Conservation (phyloP, 2,888 invertebrate genomes). For the Pegoplata infirma region DNA sequence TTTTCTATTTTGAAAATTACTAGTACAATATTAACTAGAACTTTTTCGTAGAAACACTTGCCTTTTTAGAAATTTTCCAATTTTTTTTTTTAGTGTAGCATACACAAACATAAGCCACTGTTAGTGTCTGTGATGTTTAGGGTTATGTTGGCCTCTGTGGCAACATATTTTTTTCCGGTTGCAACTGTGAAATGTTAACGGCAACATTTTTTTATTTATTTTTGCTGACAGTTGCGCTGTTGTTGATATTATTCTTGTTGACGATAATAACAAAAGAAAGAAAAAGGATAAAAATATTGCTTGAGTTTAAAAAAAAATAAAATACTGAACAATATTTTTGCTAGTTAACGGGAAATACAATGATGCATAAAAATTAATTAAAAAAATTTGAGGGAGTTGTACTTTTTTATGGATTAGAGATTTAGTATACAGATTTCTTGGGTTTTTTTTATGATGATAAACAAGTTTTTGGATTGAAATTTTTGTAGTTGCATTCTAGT, state of each 20-base stretch:
- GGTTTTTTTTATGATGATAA: too few species aligned
- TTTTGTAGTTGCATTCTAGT: too few species aligned
- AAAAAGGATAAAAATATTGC: background rate
- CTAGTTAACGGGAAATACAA: background rate
- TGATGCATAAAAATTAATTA: background rate
- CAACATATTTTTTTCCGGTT: conserved; percentile 34
- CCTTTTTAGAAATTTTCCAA: too few species aligned
- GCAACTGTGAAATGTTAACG: conserved; percentile 35
- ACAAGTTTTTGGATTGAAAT: too few species aligned
- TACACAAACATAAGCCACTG: conserved; percentile 3
- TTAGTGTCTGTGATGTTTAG: conserved; percentile 25
- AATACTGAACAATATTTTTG: background rate
- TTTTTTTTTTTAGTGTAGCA: too few species aligned
- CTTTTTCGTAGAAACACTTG: too few species aligned
- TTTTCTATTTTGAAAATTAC: too few species aligned
- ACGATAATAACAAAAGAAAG: conserved; percentile 31
- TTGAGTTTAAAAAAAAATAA: too few species aligned
- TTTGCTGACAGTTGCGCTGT: conserved; percentile 29
- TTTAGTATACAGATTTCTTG: too few species aligned
- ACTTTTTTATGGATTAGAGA: too few species aligned
- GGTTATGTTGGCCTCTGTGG: conserved; percentile 37
- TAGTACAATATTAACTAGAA: too few species aligned
- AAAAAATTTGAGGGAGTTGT: too few species aligned
- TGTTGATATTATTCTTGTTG: conserved; percentile 17
- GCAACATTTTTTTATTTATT: conserved; percentile 18